Conservation (phyloP, 2,888 invertebrate species). For the Busseola fusca region DNA sequence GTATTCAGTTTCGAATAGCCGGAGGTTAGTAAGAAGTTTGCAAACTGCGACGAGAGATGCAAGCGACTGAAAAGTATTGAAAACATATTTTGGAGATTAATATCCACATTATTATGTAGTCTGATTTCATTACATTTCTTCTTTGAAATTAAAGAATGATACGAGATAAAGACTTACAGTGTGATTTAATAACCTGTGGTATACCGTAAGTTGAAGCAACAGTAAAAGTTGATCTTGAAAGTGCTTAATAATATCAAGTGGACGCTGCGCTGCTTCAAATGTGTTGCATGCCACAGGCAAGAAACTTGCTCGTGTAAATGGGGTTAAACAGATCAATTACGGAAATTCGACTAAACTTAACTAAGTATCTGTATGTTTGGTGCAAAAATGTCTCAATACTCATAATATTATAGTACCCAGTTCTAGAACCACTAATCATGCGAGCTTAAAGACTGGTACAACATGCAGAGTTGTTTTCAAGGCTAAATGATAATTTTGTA, state of each 20-base stretch:
- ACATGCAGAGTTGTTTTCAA: neutral
- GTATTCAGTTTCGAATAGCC: constrained; percentile 42
- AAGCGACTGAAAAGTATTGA: constrained; percentile 14
- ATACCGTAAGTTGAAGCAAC: neutral
- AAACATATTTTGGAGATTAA: neutral
- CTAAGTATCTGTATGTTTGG: neutral
- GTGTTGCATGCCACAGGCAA: neutral
- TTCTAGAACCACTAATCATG: neutral
- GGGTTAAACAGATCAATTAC: neutral
- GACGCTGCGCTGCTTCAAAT: neutral
- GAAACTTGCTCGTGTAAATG: neutral
- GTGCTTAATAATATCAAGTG: neutral
- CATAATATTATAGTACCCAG: neutral
- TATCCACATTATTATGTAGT: neutral
- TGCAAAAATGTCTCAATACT: neutral
- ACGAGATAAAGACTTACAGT: neutral
- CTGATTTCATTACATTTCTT: neutral
- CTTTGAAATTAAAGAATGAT: neutral
- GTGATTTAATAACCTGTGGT: neutral
- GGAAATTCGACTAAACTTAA: neutral
- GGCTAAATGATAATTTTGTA: neutral
- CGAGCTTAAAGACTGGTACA: too few species aligned
- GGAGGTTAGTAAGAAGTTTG: constrained; percentile 40
- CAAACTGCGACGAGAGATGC: constrained; percentile 27
- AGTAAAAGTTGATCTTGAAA: neutral